phyloP scores from a whole-genome alignment of 2,113 vertebrate genomes.

The Leptocoma aspasia region DNA sequence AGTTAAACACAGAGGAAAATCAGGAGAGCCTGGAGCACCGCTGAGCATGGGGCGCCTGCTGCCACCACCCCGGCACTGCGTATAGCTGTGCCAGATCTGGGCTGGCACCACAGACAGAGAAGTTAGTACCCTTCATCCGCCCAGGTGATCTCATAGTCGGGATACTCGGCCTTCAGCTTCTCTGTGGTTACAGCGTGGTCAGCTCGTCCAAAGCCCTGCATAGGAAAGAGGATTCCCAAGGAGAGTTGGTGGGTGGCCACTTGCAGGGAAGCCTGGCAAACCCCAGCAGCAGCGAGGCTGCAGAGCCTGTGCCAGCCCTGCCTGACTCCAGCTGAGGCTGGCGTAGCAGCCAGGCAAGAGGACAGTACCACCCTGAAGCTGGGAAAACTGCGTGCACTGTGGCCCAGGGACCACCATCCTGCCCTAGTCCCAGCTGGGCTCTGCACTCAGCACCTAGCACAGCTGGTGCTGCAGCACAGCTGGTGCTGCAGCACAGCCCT shows the following conservation, averaged over 20 bases:
- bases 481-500: background rate
- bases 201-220: conserved; percentile 90
- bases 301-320: background rate
- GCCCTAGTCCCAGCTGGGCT: background rate
- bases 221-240: background rate
- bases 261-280: accelerated
- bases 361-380: background rate
- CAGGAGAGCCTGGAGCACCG: background rate
- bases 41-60: accelerated
- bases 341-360: accelerated
- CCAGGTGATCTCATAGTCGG: conserved; percentile 90
- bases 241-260: background rate
- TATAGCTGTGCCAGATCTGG: background rate
- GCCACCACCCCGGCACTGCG: accelerated
- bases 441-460: background rate
- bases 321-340: background rate
- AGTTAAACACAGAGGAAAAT: background rate
- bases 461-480: no score
- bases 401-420: background rate
- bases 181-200: conserved; percentile 85
- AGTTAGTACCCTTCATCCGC: conserved; percentile 89
- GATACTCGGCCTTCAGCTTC: conserved; percentile 85
- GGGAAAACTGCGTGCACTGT: background rate
- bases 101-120: accelerated
- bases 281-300: accelerated